Percentiles rank a stretch among this genome's conserved stretches.
These are phyloP conservation scores for Agrotis clavis DNA, from an alignment of 2,888 invertebrate species.

Conservation along the genomic window DNA sequence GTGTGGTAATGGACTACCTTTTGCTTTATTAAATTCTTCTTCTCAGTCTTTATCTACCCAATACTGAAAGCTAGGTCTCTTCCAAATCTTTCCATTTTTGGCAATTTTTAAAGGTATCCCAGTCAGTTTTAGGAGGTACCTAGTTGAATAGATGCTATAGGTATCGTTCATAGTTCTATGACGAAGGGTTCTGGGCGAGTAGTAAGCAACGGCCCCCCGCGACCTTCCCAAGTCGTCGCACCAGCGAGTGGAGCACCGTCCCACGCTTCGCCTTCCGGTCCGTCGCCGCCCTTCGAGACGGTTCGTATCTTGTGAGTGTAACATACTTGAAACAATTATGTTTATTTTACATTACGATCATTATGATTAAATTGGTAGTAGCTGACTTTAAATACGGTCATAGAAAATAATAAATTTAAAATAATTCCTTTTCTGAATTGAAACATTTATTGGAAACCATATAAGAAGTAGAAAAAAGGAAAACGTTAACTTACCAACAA, in stretches of 20 bases:
- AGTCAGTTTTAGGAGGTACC: neutral
- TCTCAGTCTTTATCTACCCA: no score
- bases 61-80: no score
- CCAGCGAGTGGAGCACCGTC: constrained; percentile 41
- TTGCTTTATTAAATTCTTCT: neutral
- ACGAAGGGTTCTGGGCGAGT: constrained; percentile 35
- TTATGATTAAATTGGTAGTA: no score
- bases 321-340: constrained; percentile 18
- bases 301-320: constrained; percentile 27
- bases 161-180: neutral
- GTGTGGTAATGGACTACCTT: constrained; percentile 19
- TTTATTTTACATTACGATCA: no score
- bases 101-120: neutral
- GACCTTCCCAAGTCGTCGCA: constrained; percentile 54
- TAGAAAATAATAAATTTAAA: no score
- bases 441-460: neutral
- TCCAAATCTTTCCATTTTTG: no score
- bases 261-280: constrained; percentile 58
- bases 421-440: no score
- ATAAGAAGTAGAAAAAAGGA: neutral
- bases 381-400: no score
- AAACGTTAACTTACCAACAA: constrained; percentile 11
- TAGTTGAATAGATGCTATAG: neutral
- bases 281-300: constrained; percentile 51
- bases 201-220: constrained; percentile 32